Percentiles rank a stretch among this genome's conserved stretches.
These are phyloP conservation scores for Rhopalosiphum nymphaeae DNA, from an alignment of 2,888 invertebrate genomes.

Conservation along the genomic window DNA sequence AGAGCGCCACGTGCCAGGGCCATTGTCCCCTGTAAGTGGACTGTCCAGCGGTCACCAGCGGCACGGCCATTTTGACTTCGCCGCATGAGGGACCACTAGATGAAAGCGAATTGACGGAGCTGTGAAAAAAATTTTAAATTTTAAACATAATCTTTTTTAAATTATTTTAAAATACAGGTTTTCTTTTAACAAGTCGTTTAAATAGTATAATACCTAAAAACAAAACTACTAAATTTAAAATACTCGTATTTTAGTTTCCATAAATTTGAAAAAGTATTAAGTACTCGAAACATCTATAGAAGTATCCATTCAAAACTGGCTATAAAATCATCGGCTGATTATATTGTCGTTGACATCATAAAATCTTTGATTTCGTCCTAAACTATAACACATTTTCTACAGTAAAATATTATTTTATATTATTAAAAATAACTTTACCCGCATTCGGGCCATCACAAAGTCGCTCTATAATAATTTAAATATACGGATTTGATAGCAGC, in stretches of 20 bases:
- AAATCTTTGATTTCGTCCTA: background rate
- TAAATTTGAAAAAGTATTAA: background rate
- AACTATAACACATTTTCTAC: background rate
- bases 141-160: background rate
- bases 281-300: background rate
- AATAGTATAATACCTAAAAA: background rate
- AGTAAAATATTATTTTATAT: no score
- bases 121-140: background rate
- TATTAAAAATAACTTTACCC: background rate
- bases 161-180: background rate
- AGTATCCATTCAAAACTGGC: background rate
- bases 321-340: background rate
- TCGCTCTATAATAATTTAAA: background rate
- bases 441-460: background rate
- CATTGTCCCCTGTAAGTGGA: constrained; percentile 76
- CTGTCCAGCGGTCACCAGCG: constrained; percentile 75
- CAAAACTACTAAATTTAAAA: background rate
- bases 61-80: constrained; percentile 70
- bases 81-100: constrained; percentile 72
- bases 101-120: constrained; percentile 69
- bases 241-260: background rate
- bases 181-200: background rate
- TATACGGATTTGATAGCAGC: background rate
- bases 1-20: constrained; percentile 80
- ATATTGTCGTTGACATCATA: background rate